Evolutionary conservation across 1,140 invertebrate genomes (phyloP), one percentile per base, ranked within the genome.

Genomic region (Ostrea denselamellosa): DNA sequence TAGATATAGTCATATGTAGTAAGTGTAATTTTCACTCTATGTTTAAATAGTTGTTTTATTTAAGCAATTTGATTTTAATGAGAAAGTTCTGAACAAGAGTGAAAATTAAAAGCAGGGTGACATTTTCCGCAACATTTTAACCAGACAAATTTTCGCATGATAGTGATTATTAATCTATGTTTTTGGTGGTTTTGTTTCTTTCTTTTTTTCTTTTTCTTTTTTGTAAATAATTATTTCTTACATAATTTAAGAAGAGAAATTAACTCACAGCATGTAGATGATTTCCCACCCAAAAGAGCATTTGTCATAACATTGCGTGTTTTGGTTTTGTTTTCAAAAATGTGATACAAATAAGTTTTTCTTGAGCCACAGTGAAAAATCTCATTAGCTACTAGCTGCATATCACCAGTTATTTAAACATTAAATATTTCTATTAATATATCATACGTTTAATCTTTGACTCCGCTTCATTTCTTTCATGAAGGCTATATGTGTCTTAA

Each of bases 391-490:
- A 77, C 28, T 62, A n/a, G 25, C 9, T 28, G 68, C 68, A 77
- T 25, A 77, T 77, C 10, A 77, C 68, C 28, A 9, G 28, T 28
- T 77, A 28, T 25, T 34, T 0, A 77, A 77, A 14, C 68, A 77
- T 77, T 77, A 34, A 77, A 77, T 77, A 77, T 77, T 77, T 77
- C 68, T 77, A 77, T 77, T 77, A 77, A 77, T 77, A 77, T 34
- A 28, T 77, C 68, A 25, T 19, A 10, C 68, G 34, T 25, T 12
- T 77, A 25, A 34, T 25, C 68, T 77, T 25, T 28, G 22, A 25
- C 25, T 25, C 22, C 10, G 12, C 12, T 77, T 77, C 68, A 77
- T 77, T 28, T 34, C 68, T 34, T 34, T 34, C 28, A 25, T 77
- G 68, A 28, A 77, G 68, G 14, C 34, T 28, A 34, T 77, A 25